Evolutionary conservation across 2,797 vertebrate species (phyloP), one percentile per base, ranked within the genome.

Genomic region (Podarcis siculus): DNA sequence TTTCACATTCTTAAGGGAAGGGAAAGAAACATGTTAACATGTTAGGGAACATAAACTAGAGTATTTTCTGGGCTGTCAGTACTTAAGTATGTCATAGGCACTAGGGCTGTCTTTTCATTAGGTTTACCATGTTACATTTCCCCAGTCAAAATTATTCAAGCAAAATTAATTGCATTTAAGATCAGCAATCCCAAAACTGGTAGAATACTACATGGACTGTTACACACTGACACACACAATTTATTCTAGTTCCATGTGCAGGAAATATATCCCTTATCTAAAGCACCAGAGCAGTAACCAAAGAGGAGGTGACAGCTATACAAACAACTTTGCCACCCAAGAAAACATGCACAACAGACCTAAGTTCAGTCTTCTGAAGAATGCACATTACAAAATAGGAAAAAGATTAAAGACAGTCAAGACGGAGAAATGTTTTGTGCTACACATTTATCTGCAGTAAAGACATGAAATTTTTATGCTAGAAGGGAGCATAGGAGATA

Each of bases 1-100:
- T 96, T 99, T 99, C 95, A 98, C 98, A 97, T 99, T 99, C 99
- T 99, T 95, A 85, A 93, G 88, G 89, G 32, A 95, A 55, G 13
- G 3, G 75, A 87, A 86, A 67, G 35, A 92, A 72, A 86, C 90
- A 90, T 3, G 85, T 64, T 64, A 80, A 35, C 71, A 82, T 25
- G 27, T 21, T 21, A 79, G 37, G 61, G 3, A 79, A 61, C 39
- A 82, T n/a, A 37, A 64, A 64, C 19, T 55, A 55, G 4, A 79
- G 72, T 21, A 49, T 15, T 45, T 61, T 15, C 61, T 4, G n/a
- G 37, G 49, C 12, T 78, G 6, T 17, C 5, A 78, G 13, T 10
- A 7, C 37, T 32, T 75, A 82, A 71, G n/a, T 8, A 5, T 19
- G 25, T n/a, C 9, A 8, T 35, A 30, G 12, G 2, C n/a, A 35